phyloP scores from a whole-genome alignment of 2,888 invertebrate species.

The Parthenolecanium corni region DNA sequence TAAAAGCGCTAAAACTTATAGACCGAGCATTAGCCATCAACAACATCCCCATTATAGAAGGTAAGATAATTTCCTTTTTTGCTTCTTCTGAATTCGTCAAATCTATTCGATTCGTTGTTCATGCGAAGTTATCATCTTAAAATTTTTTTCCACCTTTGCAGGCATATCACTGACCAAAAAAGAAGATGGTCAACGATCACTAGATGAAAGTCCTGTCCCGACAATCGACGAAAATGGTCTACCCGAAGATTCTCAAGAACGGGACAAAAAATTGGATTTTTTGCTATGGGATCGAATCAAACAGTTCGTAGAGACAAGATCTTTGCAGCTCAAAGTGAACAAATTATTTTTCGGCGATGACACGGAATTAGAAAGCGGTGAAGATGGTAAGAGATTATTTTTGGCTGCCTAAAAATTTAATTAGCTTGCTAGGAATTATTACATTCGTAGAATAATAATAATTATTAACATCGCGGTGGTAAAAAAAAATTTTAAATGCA shows the following conservation, averaged over 20 bases:
- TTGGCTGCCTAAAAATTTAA: too few relatives aligned
- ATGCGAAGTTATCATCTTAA: too few relatives aligned
- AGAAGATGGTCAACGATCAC: conserved; percentile 31
- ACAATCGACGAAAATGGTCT: conserved; percentile 18
- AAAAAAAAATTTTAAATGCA: not conserved
- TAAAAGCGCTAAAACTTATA: conserved; percentile 53
- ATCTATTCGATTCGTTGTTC: not conserved
- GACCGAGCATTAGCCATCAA: conserved; percentile 54
- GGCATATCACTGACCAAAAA: conserved; percentile 46
- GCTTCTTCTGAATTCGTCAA: not conserved
- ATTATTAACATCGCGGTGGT: too few relatives aligned
- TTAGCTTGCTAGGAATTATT: not conserved
- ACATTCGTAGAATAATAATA: too few relatives aligned
- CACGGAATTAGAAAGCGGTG: conserved; percentile 37
- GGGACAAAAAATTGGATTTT: conserved; percentile 34
- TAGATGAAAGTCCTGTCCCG: conserved; percentile 11
- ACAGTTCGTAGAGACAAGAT: conserved; percentile 35
- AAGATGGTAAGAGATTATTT: conserved; percentile 11
- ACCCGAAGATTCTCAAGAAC: conserved; percentile 29
- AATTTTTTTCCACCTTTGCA: conserved; percentile 2
- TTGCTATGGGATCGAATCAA: conserved; percentile 35
- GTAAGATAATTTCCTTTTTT: conserved; percentile 13
- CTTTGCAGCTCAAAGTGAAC: conserved; percentile 57
- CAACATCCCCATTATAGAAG: conserved; percentile 45
- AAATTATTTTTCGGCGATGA: conserved; percentile 61